Evolutionary conservation across 2,888 invertebrate species (phyloP).

Genomic region (Phytoseiulus persimilis): DNA sequence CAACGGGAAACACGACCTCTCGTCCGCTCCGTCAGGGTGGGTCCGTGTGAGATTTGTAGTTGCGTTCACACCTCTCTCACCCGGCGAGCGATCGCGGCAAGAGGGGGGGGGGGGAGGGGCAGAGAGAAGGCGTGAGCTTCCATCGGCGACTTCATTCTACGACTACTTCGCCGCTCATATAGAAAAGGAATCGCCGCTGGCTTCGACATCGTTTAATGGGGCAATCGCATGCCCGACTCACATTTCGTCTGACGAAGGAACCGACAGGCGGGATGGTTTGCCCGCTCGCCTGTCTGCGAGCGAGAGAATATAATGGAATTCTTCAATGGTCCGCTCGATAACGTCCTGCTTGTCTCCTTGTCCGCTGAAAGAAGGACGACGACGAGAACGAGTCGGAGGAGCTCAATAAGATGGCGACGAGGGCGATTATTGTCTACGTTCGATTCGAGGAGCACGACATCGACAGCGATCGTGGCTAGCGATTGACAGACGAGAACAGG

Average conservation of each 20-base stretch:
- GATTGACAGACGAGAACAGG: neutral
- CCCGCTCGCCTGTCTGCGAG: neutral
- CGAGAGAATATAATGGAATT: neutral
- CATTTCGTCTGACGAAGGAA: neutral
- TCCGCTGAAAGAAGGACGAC: neutral
- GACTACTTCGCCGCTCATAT: neutral
- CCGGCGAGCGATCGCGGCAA: too few relatives aligned
- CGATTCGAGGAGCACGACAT: neutral
- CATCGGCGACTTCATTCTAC: neutral
- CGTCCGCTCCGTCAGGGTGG: neutral
- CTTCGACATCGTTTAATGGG: neutral
- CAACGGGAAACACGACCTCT: neutral
- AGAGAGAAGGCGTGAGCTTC: neutral
- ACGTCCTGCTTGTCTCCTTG: neutral
- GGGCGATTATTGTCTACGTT: neutral
- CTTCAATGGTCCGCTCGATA: neutral
- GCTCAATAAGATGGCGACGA: neutral
- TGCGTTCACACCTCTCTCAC: neutral
- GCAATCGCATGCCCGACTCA: neutral
- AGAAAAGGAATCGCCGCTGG: neutral
- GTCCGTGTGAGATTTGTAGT: too few relatives aligned
- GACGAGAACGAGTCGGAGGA: neutral
- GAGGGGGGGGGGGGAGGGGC: neutral
- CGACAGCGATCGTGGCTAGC: neutral
- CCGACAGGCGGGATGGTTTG: neutral